phyloP scores from a whole-genome alignment of 1,140 invertebrate genomes.

The Bicyclus anynana region DNA sequence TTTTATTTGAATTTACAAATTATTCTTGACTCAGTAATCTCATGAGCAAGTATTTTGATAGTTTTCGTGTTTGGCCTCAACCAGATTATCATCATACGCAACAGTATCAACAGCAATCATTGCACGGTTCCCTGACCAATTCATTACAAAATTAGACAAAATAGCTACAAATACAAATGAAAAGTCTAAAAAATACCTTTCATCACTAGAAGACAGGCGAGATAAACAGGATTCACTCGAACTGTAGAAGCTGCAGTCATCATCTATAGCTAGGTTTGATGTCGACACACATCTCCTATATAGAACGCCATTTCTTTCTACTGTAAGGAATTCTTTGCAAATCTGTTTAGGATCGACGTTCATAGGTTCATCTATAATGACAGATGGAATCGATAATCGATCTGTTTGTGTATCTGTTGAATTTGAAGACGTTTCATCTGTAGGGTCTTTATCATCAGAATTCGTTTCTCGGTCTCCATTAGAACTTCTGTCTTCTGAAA shows the following conservation, averaged over 20 bases:
- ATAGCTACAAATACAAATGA: background rate
- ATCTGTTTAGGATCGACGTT: conserved; percentile 37
- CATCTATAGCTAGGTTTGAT: conserved; percentile 43
- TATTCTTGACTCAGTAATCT: too few relatives aligned
- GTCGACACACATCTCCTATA: conserved; percentile 49
- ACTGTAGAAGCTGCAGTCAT: conserved; percentile 35
- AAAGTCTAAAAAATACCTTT: conserved; percentile 34
- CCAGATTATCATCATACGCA: too few relatives aligned
- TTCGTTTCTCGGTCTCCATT: conserved; percentile 27
- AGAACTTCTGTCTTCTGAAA: conserved; percentile 56
- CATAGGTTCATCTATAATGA: conserved; percentile 50
- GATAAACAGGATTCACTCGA: conserved; percentile 59
- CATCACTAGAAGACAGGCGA: conserved; percentile 49
- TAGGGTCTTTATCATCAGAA: conserved; percentile 25
- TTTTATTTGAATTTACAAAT: too few relatives aligned
- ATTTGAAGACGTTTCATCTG: conserved; percentile 37
- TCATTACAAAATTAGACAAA: too few relatives aligned
- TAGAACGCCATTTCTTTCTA: conserved; percentile 47
- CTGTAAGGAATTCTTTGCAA: conserved; percentile 51
- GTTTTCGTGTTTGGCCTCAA: too few relatives aligned
- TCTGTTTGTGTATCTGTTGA: conserved; percentile 21
- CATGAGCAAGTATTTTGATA: too few relatives aligned
- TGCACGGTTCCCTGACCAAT: too few relatives aligned
- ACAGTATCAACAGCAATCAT: too few relatives aligned
- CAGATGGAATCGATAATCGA: conserved; percentile 42